Conservation (phyloP, 2,797 vertebrate species). For the Nyctalus aviator region DNA sequence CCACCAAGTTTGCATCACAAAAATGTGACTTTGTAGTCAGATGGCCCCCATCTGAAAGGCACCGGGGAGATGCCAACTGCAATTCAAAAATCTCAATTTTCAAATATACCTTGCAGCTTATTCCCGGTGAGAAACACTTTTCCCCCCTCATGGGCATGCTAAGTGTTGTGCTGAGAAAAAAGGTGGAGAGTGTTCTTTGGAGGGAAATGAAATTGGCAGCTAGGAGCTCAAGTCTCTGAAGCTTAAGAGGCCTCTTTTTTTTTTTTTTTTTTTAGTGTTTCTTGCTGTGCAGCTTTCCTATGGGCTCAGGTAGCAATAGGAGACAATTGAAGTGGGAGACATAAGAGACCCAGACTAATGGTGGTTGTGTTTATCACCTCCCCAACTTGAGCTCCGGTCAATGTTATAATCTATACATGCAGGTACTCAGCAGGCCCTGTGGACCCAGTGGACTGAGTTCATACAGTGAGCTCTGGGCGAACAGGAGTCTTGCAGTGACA, state of each 20-base stretch:
- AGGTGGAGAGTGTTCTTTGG: slow-evolving; percentile 72
- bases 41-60: slow-evolving; percentile 59
- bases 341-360: slow-evolving; percentile 30
- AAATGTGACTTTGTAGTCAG: slow-evolving; percentile 78
- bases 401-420: background rate
- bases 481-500: slow-evolving; percentile 50
- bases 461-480: background rate
- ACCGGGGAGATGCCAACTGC: slow-evolving; percentile 50
- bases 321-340: slow-evolving; percentile 32
- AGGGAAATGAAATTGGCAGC: slow-evolving; percentile 73
- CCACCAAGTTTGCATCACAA: slow-evolving; percentile 68
- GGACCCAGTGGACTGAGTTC: background rate
- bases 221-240: slow-evolving; percentile 62
- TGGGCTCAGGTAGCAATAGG: slow-evolving; percentile 3
- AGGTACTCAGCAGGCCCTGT: background rate
- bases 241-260: slow-evolving; percentile 42
- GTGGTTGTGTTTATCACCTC: background rate
- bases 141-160: background rate
- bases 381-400: background rate
- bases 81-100: slow-evolving; percentile 77
- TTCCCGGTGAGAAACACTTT: slow-evolving; percentile 57
- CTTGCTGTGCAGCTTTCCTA: background rate
- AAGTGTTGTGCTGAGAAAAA: slow-evolving; percentile 62
- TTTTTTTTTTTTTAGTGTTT: background rate
- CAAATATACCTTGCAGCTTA: slow-evolving; percentile 73